phyloP scores from a whole-genome alignment of 2,888 invertebrate genomes.

The Myopa testacea region DNA sequence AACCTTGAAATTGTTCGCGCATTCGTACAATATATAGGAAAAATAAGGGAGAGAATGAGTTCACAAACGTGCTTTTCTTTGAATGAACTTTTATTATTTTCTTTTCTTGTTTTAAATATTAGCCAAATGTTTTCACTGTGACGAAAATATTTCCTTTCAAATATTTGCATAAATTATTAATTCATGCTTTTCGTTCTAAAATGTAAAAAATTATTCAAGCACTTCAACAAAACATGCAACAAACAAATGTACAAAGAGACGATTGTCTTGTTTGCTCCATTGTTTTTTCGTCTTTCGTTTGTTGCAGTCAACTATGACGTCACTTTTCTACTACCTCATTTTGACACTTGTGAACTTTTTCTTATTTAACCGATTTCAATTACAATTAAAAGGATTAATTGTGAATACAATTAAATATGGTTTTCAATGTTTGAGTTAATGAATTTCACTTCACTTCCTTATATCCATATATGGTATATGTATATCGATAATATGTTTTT shows the following conservation, averaged over 20 bases:
- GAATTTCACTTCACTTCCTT: too few species aligned
- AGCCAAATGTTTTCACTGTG: background rate
- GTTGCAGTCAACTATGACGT: slow-evolving; percentile 32
- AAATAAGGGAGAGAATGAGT: too few species aligned
- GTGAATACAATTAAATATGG: too few species aligned
- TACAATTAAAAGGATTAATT: too few species aligned
- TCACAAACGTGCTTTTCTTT: too few species aligned
- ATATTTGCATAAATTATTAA: background rate
- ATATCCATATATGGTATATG: too few species aligned
- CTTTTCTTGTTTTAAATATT: background rate
- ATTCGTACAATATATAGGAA: too few species aligned
- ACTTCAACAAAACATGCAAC: background rate
- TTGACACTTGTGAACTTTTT: slow-evolving; percentile 15
- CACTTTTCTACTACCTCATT: slow-evolving; percentile 27
- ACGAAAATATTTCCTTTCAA: background rate
- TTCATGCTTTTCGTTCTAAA: slow-evolving; percentile 2
- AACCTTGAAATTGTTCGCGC: too few species aligned
- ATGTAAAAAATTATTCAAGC: background rate
- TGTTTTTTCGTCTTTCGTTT: background rate
- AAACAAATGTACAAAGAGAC: background rate
- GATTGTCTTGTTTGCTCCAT: background rate
- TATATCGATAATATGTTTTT: too few species aligned
- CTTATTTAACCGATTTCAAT: background rate
- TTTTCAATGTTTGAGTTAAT: too few species aligned
- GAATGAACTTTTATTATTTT: background rate